Base-by-base conservation (phyloP, 1,140 invertebrate species). In the Oreohelix idahoensis region DNA sequence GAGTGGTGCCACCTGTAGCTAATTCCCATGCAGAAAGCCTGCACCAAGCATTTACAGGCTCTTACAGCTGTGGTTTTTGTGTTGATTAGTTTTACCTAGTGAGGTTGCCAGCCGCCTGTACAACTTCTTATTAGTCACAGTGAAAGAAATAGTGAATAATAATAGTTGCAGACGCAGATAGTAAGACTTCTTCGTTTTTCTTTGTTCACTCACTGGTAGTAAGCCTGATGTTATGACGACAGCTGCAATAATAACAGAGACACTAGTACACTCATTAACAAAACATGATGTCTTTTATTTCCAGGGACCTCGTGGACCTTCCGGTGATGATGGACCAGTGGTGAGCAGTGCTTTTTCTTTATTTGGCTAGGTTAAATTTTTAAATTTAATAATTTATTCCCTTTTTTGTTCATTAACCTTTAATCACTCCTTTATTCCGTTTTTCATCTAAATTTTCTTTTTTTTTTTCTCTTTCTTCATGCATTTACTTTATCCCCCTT, bases 281-380 rank as follows among this genome's bases (percentile, higher is more conserved):
- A 66, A 29, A 29, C 32, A 13, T 66, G 5, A 32, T 66, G 32
- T 35, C 63, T 58, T 66, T 66, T 66, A 66, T 35, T 66, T 66
- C 2, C 29, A 82, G 80, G 80, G 80, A 74, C 32, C 49, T n/a
- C 70, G 80, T 13, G 80, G 80, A 82, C 51, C 70, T 36, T 29
- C 70, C 17, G 80, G 80, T 74, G 71, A 81, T 81, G 79, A 81
- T 71, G 79, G 79, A 17, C 66, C 63, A n/a, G 10, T n/a, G 29
- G 77, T 79, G 36, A 66, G 77, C 35, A 49, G 36, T 15, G 11
- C n/a, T 76, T 51, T 32, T 11, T 73, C 20, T 42, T 8, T 58
- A 11, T 4, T 20, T 15, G 23, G 1, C 20, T 58, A 20, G 1
- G 5, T 58, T 20, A 10, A 23, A 58, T 58, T 58, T 58, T 49